Conservation (phyloP, 2,797 vertebrate species). For the Harpagifer antarcticus region DNA sequence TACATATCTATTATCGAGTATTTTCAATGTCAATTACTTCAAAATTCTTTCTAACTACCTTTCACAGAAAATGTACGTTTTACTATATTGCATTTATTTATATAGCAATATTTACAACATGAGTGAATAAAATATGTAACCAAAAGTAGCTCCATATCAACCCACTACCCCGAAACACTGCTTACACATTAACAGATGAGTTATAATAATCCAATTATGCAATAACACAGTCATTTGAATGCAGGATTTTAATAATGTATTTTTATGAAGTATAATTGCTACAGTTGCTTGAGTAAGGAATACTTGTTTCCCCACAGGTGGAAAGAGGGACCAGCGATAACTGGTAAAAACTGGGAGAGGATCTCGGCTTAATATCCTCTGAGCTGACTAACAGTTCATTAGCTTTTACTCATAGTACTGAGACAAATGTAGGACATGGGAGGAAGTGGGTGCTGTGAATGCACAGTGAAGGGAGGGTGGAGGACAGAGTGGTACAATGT, state of each 20-base stretch:
- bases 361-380: slow-evolving; percentile 1
- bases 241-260: slow-evolving; percentile 1
- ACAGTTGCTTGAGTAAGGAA: background rate
- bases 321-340: background rate
- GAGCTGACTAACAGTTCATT: slow-evolving; percentile 25
- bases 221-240: slow-evolving; percentile 3
- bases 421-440: slow-evolving; percentile 63
- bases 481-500: slow-evolving; percentile 54
- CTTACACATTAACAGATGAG: background rate
- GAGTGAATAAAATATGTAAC: background rate
- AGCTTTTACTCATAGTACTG: slow-evolving; percentile 31
- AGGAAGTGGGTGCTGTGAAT: slow-evolving; percentile 46
- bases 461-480: slow-evolving; percentile 38
- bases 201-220: slow-evolving; percentile 12
- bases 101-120: background rate
- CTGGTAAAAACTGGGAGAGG: background rate
- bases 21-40: background rate
- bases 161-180: background rate
- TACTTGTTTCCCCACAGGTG: background rate
- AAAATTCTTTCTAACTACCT: background rate
- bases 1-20: background rate
- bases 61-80: background rate
- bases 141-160: background rate
- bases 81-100: background rate
- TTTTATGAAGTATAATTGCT: slow-evolving; percentile 7